Percentiles rank a stretch among this genome's conserved stretches.
phyloP scores from a whole-genome alignment of 2,888 invertebrate species.

The Myopa tessellatipennis region DNA sequence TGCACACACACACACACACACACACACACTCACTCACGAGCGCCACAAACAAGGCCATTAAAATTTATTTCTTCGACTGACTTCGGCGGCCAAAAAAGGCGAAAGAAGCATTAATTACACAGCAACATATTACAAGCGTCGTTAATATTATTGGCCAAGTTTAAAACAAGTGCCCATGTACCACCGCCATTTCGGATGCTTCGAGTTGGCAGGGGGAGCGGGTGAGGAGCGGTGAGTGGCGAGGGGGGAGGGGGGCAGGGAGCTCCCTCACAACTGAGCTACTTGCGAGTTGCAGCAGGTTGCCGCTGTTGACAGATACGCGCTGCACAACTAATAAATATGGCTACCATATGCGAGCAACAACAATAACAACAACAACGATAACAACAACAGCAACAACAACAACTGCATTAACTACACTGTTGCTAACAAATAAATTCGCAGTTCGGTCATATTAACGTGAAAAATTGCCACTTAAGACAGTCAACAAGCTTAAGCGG shows the following conservation, averaged over 20 bases:
- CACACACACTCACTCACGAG: neutral
- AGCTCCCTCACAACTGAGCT: slow-evolving; percentile 7
- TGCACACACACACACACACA: slow-evolving; percentile 14
- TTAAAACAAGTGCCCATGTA: slow-evolving; percentile 7
- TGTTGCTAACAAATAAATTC: slow-evolving; percentile 57
- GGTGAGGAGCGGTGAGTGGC: neutral
- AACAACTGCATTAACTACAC: slow-evolving; percentile 3
- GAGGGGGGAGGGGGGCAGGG: neutral
- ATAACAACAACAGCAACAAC: slow-evolving; percentile 16
- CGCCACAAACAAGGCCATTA: neutral
- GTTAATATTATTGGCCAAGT: slow-evolving; percentile 33
- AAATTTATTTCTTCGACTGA: slow-evolving; percentile 3
- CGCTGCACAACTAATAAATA: neutral
- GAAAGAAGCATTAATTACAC: slow-evolving; percentile 28
- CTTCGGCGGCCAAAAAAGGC: neutral
- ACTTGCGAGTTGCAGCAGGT: slow-evolving; percentile 14
- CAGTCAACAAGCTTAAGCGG: slow-evolving; percentile 61
- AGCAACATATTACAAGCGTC: slow-evolving; percentile 32
- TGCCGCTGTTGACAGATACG: slow-evolving; percentile 17
- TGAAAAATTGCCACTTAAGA: slow-evolving; percentile 59
- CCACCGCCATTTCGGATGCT: neutral
- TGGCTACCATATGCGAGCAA: slow-evolving; percentile 15
- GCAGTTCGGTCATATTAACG: slow-evolving; percentile 62
- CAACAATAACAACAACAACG: slow-evolving; percentile 21
- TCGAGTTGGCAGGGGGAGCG: neutral